phyloP scores from a whole-genome alignment of 2,888 invertebrate species.

The Chrysomela aeneicollis region DNA sequence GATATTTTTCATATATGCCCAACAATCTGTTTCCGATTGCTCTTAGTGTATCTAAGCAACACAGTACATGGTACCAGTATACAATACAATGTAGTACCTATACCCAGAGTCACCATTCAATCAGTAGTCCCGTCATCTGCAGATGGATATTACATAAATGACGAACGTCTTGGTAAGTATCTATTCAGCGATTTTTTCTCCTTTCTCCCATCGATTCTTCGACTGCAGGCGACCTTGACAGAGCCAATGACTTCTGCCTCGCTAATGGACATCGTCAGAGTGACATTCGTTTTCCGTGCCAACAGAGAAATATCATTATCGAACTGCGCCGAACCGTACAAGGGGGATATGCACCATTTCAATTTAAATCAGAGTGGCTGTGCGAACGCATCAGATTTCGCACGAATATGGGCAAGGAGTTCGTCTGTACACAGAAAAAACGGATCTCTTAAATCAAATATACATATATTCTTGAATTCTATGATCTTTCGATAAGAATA shows the following conservation, averaged over 20 bases:
- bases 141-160: not conserved
- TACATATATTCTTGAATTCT: no score
- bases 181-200: conserved; percentile 1
- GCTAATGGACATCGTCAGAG: conserved; percentile 52
- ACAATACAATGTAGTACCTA: no score
- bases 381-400: conserved; percentile 27
- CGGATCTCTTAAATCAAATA: no score
- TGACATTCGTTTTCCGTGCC: conserved; percentile 51
- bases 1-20: no score
- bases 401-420: conserved; percentile 26
- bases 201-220: not conserved
- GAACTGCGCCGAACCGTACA: conserved; percentile 42
- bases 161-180: not conserved
- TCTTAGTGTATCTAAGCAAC: no score
- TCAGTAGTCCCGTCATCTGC: not conserved
- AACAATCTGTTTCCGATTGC: no score
- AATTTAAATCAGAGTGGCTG: conserved; percentile 47
- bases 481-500: no score
- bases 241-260: conserved; percentile 20
- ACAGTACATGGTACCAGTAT: no score
- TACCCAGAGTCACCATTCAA: not conserved
- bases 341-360: conserved; percentile 48
- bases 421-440: not conserved
- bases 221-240: conserved; percentile 17
- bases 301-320: conserved; percentile 48